phyloP scores from a whole-genome alignment of 2,113 vertebrate species.

The Panthera tigris region DNA sequence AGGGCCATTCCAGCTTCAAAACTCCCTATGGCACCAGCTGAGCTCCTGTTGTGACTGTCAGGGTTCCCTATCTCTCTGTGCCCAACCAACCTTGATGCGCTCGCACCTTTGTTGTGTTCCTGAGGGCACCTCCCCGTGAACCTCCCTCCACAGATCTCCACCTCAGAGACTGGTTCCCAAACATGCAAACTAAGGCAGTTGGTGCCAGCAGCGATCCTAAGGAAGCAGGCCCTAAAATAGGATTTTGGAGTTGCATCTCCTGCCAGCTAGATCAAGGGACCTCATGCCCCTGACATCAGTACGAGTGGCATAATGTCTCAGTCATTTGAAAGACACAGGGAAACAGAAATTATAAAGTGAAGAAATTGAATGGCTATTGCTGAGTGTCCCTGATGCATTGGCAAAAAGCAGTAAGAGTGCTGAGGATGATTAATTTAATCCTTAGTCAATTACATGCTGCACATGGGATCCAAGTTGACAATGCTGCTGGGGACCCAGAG shows the following conservation, averaged over 20 bases:
- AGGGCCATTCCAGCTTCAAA: background rate
- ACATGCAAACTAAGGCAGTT: background rate
- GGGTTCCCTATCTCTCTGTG: background rate
- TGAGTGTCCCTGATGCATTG: background rate
- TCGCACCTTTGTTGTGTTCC: background rate
- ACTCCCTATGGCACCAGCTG: background rate
- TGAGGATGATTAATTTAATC: background rate
- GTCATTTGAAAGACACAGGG: background rate
- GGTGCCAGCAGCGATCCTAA: background rate
- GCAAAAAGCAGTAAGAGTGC: background rate
- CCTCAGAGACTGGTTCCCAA: background rate
- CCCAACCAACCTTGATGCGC: background rate
- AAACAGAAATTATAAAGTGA: background rate
- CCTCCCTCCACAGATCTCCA: background rate
- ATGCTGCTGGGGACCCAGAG: background rate
- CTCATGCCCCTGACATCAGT: background rate
- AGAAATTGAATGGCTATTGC: background rate
- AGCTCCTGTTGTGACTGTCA: background rate
- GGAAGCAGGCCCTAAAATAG: background rate
- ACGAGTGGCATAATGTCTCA: background rate
- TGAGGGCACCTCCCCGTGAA: background rate
- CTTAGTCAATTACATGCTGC: background rate
- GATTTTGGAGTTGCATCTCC: background rate
- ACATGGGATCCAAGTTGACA: background rate
- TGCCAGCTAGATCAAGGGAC: background rate